These are phyloP conservation scores for Xiphias gladius DNA, from an alignment of 2,113 vertebrate species.

Conservation along the genomic window DNA sequence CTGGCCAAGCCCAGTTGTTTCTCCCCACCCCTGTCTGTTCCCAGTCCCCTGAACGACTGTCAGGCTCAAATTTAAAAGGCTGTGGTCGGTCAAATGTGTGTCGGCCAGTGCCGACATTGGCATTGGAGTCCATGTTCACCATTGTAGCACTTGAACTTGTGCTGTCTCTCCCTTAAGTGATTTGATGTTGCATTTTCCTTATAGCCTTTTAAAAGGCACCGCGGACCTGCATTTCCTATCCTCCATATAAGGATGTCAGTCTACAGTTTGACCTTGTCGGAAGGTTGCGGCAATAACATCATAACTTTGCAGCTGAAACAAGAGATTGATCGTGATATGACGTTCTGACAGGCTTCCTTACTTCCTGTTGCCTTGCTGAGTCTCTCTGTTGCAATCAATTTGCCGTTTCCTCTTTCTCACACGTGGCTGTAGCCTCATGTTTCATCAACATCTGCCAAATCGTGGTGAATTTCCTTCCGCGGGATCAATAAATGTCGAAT, in stretches of 20 bases:
- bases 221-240: neutral
- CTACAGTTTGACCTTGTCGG: neutral
- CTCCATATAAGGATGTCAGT: neutral
- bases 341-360: constrained; percentile 20
- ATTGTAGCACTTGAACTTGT: neutral
- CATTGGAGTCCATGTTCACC: neutral
- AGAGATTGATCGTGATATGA: constrained; percentile 27
- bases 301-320: constrained; percentile 28
- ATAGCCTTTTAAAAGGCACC: neutral
- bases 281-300: constrained; percentile 1
- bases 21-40: constrained; percentile 28
- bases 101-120: constrained; percentile 25
- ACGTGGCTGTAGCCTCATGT: neutral
- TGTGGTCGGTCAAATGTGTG: constrained; percentile 11
- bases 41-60: constrained; percentile 20
- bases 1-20: constrained; percentile 22
- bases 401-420: constrained; percentile 64
- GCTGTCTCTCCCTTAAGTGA: neutral
- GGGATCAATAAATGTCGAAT: neutral
- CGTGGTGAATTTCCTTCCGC: neutral
- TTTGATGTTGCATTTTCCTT: too few species aligned
- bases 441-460: neutral
- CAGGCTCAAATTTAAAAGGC: constrained; percentile 14
- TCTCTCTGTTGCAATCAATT: constrained; percentile 62
- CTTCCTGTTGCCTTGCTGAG: constrained; percentile 56